These are phyloP conservation scores for Xiphydria camelus DNA, from an alignment of 2,888 invertebrate genomes.

Conservation along the genomic window DNA sequence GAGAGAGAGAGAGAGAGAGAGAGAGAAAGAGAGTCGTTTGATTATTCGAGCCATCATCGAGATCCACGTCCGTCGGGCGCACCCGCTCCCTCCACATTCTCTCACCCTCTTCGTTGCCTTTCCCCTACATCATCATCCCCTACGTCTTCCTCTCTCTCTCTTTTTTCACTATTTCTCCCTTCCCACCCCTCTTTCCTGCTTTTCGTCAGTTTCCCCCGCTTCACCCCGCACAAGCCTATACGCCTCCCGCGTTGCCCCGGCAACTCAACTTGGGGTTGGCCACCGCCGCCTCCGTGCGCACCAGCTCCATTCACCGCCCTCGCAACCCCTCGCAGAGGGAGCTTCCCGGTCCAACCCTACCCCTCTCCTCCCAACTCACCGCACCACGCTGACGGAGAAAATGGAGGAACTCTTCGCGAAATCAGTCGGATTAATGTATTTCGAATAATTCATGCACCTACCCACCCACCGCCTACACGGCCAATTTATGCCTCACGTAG, in stretches of 20 bases:
- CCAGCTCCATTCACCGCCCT: slow-evolving; percentile 49
- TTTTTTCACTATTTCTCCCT: slow-evolving; percentile 21
- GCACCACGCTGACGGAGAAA: slow-evolving; percentile 20
- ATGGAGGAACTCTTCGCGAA: slow-evolving; percentile 30
- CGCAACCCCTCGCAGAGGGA: slow-evolving; percentile 28
- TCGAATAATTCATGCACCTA: slow-evolving; percentile 42
- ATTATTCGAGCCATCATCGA: slow-evolving; percentile 39
- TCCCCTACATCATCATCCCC: background rate
- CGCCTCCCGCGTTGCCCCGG: slow-evolving; percentile 54
- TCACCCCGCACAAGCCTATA: slow-evolving; percentile 37
- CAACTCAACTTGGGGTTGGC: slow-evolving; percentile 55
- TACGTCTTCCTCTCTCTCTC: slow-evolving; percentile 3
- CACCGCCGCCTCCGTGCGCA: slow-evolving; percentile 48
- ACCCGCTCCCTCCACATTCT: background rate
- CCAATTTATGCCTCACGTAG: slow-evolving; percentile 19
- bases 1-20: no score
- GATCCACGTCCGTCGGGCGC: slow-evolving; percentile 8
- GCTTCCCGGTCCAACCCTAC: slow-evolving; percentile 21
- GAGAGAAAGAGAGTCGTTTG: no score
- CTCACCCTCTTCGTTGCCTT: background rate
- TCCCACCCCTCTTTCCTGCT: slow-evolving; percentile 26
- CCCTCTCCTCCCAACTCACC: slow-evolving; percentile 18
- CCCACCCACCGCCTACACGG: slow-evolving; percentile 12
- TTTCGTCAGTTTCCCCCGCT: slow-evolving; percentile 25
- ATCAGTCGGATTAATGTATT: slow-evolving; percentile 45